Evolutionary conservation across 2,113 vertebrate species (phyloP), one percentile per base, ranked within the genome.

Genomic region (Lota lota): DNA sequence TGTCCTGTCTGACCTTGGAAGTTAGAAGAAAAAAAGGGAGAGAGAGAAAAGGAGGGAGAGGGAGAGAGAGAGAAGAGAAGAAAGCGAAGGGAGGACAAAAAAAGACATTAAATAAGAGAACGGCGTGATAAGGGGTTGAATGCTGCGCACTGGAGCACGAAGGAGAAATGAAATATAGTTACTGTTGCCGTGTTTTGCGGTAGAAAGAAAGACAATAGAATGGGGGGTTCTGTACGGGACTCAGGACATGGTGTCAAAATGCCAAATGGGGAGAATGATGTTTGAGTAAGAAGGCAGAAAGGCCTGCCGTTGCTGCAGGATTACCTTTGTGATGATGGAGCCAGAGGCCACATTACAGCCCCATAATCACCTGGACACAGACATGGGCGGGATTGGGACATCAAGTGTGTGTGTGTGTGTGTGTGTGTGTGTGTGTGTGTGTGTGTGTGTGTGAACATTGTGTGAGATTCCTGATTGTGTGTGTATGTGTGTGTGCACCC

Each of bases 1-100:
- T 97, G 96, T 98, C 95, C 95, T 91, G 89, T 92, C 91, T 96
- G 95, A 97, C 96, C 97, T 99, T 98, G 95, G 93, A 95, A 96
- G 94, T 97, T 95, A 88, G 89, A 93, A 91, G 88, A 87, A 90
- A 89, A 91, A 89, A 85, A 85, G 87, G 88, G 83, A 83, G 79
- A 22, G 61, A 78, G 86, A 71, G 80, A 79, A 24, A 81, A 90
- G 89, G 83, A 90, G 90, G 89, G 88, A 89, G 82, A 66, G 71
- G 81, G 15, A 33, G 22, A 71, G 80, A 88, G 77, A 80, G 76
- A 70, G 40, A 54, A 5, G 76, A 70, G 40, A 54, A 12, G 53
- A 18, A 56, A 56, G 53, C 16, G 21, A 5, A 22, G 4, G 22
- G 47, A 83, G 83, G 80, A 87, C 77, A 84, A 88, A 87, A 75